Evolutionary conservation across 2,888 invertebrate genomes (phyloP).

Genomic region (Acanthosepion lycidas): DNA sequence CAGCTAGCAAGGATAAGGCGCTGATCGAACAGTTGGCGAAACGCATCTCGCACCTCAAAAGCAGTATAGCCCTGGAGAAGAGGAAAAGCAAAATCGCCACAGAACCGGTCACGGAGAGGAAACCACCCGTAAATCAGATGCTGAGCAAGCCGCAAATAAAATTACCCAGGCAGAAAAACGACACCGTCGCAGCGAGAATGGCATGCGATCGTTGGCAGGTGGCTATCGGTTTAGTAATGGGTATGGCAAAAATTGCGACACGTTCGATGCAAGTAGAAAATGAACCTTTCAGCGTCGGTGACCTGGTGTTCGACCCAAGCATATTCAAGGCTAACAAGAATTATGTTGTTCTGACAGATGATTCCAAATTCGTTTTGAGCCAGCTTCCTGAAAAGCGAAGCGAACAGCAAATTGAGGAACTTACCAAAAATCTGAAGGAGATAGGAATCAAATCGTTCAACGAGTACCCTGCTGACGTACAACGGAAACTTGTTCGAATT

Average conservation of each 20-base stretch:
- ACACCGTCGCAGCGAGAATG: too few relatives aligned
- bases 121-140: too few relatives aligned
- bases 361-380: neutral
- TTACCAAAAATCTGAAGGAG: neutral
- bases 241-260: neutral
- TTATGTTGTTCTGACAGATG: neutral
- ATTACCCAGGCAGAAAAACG: too few relatives aligned
- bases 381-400: neutral
- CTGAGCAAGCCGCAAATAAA: too few relatives aligned
- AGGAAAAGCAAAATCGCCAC: too few relatives aligned
- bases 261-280: neutral
- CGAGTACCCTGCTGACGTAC: neutral
- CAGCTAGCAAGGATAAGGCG: too few relatives aligned
- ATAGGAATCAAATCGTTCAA: neutral
- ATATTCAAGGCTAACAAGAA: neutral
- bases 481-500: neutral
- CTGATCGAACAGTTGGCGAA: too few relatives aligned
- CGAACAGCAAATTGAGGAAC: neutral
- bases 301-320: neutral
- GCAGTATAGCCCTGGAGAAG: too few relatives aligned
- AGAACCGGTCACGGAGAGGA: too few relatives aligned
- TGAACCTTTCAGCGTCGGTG: neutral
- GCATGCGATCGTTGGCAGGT: neutral
- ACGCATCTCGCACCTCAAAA: too few relatives aligned
- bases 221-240: neutral